Base-by-base conservation (phyloP, 1,140 invertebrate genomes). In the Pomacea maculata region DNA sequence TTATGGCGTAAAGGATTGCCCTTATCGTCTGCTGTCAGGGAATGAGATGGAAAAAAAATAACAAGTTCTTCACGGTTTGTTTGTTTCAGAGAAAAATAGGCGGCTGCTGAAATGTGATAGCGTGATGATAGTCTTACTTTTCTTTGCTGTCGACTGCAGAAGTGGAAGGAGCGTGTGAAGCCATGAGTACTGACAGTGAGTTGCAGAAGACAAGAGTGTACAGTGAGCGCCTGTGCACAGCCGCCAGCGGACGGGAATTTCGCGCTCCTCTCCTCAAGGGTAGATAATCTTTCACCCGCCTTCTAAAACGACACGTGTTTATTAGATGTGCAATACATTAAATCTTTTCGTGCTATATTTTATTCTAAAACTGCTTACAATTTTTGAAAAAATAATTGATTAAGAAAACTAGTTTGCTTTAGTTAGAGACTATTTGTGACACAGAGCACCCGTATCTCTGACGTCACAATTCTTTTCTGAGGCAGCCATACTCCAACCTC, bases 401-500 rank as follows among this genome's bases (percentile, higher is more conserved):
- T n/a, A n/a, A 61, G 57, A 19, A 29, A 72, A 57, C 55, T 54
- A 54, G n/a, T n/a, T 45, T 80, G 52, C 61, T 78, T 78, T 82
- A 52, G 14, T 63, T 82, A 25, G 21, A 68, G 74, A 80, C 14
- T 80, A 75, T 67, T 73, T 57, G 70, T 57, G 54, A 57, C 25
- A 65, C 52, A 21, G 64, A 82, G 61, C 85, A 76, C 85, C 83
- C 61, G 80, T 75, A 77, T 29, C 64, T 17, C 72, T 84, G 83
- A 86, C 85, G 85, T 86, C 80, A 82, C 54, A 21, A 75, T 78
- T 79, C 82, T 82, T 82, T 86, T 79, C 80, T 55, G 79, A 78
- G 81, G 82, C 84, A 83, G 85, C 85, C 85, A 86, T 86, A 78
- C 72, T 78, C 25, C 14, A 79, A 78, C 82, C 85, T 84, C 85